Evolutionary conservation across 2,888 invertebrate species (phyloP).

Genomic region (Spilosoma lubricipeda): DNA sequence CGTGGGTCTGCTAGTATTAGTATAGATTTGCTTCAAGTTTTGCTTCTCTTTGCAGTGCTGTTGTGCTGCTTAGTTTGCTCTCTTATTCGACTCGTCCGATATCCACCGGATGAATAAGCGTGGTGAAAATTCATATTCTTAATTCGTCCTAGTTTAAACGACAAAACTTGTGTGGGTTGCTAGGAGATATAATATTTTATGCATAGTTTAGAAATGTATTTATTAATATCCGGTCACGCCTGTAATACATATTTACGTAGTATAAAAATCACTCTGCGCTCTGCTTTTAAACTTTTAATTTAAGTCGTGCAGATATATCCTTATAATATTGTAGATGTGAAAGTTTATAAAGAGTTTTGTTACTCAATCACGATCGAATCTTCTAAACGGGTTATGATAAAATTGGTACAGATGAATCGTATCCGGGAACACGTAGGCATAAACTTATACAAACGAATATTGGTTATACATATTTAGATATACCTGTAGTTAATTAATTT

Average conservation of each 20-base stretch:
- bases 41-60: too few relatives aligned
- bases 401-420: not conserved
- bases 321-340: not conserved
- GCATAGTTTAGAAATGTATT: not conserved
- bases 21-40: too few relatives aligned
- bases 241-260: not conserved
- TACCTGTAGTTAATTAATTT: not conserved
- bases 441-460: not conserved
- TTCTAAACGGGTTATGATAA: not conserved
- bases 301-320: not conserved
- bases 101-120: not conserved
- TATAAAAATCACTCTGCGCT: not conserved
- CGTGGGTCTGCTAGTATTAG: too few relatives aligned
- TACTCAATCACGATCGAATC: not conserved
- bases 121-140: not conserved
- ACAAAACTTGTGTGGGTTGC: too few relatives aligned
- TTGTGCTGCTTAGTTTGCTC: not conserved
- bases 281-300: not conserved
- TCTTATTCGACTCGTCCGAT: not conserved
- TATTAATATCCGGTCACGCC: not conserved
- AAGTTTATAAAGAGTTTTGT: not conserved
- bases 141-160: not conserved
- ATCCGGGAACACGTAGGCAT: not conserved
- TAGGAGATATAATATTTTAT: not conserved
- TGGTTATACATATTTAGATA: not conserved